Base-by-base conservation (phyloP, 2,797 vertebrate species). In the Tragopan temminckii region DNA sequence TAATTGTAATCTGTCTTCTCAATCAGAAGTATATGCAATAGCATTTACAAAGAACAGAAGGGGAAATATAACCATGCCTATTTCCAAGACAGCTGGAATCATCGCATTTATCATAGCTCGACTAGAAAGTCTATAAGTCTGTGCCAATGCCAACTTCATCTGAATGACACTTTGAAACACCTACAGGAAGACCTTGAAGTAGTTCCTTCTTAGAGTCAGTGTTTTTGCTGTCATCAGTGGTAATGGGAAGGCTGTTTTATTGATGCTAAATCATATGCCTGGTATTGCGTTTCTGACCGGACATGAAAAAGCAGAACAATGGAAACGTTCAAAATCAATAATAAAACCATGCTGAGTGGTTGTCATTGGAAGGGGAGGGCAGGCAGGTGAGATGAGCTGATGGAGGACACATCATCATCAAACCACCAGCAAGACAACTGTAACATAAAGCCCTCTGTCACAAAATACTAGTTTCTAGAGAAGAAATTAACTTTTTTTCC, bases 301-400 rank as follows among this genome's bases (percentile, higher is more conserved):
- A 67, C 77, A 93, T 85, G 84, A 90, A 93, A 89, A 86, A 80
- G 95, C 94, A 95, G 85, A 93, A 87, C 90, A 97, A 94, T 43
- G 80, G 87, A 68, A 93, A 46, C 85, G 50, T 14, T 93, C 64
- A 90, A 97, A 92, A 80, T 71, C 10, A 88, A 10, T 57, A 94
- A 93, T 89, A 92, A 94, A 95, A 96, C 83, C 69, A 80, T 71
- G 25, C 25, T 63, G 31, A 50, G 5, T 50, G 9, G 24, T 58
- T 83, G n/a, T 23, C 33, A 88, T 69, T 55, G 35, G 62, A 81
- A 79, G 12, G 12, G 5, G 7, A 85, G 29, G 33, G 11, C 18
- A 90, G 45, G 48, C 3, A 58, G 42, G 16, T 25, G 35, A 76
- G 48, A 88, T 88, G 12, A 89, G 33, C 6, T 42, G 29, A 20